phyloP scores from a whole-genome alignment of 1,140 invertebrate species.

The Ditylenchus dipsaci region DNA sequence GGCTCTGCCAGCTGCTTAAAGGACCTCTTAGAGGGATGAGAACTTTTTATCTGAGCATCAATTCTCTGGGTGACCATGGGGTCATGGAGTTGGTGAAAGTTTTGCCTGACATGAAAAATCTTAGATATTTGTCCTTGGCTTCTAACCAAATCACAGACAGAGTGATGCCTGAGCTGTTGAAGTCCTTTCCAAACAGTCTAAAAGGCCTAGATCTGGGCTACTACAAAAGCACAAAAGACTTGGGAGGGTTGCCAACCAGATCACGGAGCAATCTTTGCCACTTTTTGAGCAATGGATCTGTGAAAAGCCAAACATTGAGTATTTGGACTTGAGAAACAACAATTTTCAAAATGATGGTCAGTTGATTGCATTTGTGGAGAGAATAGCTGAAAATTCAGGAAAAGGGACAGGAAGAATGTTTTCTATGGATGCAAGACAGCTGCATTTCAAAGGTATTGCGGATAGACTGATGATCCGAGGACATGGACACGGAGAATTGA shows the following conservation, averaged over 20 bases:
- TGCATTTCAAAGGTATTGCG: neutral
- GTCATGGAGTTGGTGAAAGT: neutral
- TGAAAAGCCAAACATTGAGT: neutral
- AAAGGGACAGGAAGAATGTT: neutral
- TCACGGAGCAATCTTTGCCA: neutral
- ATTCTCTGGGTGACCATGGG: neutral
- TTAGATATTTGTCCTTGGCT: neutral
- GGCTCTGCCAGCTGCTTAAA: neutral
- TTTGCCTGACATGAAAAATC: neutral
- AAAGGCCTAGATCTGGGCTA: neutral
- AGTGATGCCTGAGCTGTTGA: neutral
- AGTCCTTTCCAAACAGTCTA: neutral
- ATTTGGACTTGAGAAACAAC: neutral
- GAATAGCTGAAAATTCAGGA: neutral
- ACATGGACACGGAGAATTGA: neutral
- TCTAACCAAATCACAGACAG: neutral
- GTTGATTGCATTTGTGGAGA: neutral
- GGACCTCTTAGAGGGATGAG: neutral
- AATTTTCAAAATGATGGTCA: neutral
- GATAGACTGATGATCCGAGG: neutral
- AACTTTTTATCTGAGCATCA: neutral
- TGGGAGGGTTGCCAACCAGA: neutral
- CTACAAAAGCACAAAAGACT: neutral
- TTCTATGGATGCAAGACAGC: neutral
- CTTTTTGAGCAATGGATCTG: neutral